A percentile compares a stretch with the other conserved stretches of the same genome.
Evolutionary conservation across 2,888 invertebrate genomes (phyloP).

Genomic region (Sinotaia quadrata): DNA sequence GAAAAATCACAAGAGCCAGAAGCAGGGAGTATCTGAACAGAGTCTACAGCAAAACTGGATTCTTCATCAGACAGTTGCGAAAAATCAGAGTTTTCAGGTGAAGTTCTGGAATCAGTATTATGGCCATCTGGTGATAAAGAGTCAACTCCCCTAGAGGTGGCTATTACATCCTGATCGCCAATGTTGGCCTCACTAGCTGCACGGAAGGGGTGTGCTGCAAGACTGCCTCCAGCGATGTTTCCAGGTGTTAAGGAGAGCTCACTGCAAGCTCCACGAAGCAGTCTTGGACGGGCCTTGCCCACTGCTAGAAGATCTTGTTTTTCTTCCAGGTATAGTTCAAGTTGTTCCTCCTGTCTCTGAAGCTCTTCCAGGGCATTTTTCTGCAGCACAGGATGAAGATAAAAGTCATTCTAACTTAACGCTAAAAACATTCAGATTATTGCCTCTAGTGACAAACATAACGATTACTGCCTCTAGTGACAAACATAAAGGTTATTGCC

Average conservation of each 20-base stretch:
- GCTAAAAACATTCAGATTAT: too few species aligned
- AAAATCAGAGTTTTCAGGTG: neutral
- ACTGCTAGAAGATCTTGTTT: slow-evolving; percentile 57
- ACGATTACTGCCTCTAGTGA: too few species aligned
- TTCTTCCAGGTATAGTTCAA: slow-evolving; percentile 61
- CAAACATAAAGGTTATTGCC: too few species aligned
- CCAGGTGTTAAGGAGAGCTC: slow-evolving; percentile 42
- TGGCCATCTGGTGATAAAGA: neutral
- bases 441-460: too few species aligned
- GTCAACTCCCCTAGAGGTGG: too few species aligned
- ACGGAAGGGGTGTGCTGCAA: slow-evolving; percentile 34
- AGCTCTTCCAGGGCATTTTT: slow-evolving; percentile 44
- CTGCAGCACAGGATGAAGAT: too few species aligned
- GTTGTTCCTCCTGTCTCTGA: slow-evolving; percentile 49
- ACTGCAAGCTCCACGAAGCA: slow-evolving; percentile 54
- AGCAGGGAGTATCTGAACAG: too few species aligned
- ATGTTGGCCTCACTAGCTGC: slow-evolving; percentile 44
- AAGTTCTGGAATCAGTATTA: slow-evolving; percentile 14
- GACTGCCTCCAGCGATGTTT: neutral
- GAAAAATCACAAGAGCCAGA: too few species aligned
- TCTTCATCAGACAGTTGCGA: neutral
- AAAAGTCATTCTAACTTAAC: too few species aligned
- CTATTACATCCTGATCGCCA: neutral
- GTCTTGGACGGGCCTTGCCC: slow-evolving; percentile 44
- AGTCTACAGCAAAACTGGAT: neutral